Percentiles rank a stretch among this genome's conserved stretches.
These are phyloP conservation scores for Barnardius zonarius DNA, from an alignment of 2,113 vertebrate genomes.

Conservation along the genomic window DNA sequence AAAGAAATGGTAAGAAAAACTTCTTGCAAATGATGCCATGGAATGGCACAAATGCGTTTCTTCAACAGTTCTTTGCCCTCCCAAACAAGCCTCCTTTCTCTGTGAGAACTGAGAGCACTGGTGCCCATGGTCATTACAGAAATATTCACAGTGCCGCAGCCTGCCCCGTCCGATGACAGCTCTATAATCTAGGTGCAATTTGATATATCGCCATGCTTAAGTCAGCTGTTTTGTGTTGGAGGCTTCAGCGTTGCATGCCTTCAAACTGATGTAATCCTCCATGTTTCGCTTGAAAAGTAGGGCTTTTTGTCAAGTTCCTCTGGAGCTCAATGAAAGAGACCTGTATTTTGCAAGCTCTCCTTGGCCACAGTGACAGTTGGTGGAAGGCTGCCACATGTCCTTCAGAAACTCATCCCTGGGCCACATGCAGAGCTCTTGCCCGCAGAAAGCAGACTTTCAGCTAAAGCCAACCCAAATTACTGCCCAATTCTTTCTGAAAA, in stretches of 20 bases:
- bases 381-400: not conserved
- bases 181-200: not conserved
- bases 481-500: not conserved
- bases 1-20: not conserved
- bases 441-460: not conserved
- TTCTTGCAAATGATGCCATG: rapidly evolving
- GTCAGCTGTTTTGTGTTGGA: slow-evolving; percentile 37
- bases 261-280: slow-evolving; percentile 17
- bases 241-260: not conserved
- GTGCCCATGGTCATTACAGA: not conserved
- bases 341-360: not conserved
- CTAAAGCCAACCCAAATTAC: not conserved
- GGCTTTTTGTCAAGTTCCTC: slow-evolving; percentile 1
- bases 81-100: not conserved
- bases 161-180: slow-evolving; percentile 38
- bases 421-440: not conserved
- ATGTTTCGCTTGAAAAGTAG: slow-evolving; percentile 6
- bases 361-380: not conserved
- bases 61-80: not conserved
- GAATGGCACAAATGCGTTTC: not conserved
- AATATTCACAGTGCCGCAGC: not conserved
- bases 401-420: not conserved
- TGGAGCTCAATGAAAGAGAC: slow-evolving; percentile 10
- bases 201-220: not conserved
- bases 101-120: not conserved